Percentiles rank a stretch among this genome's conserved stretches.
These are phyloP conservation scores for Drosophila biarmipes DNA, from an alignment of 1,140 invertebrate species.

Conservation along the genomic window DNA sequence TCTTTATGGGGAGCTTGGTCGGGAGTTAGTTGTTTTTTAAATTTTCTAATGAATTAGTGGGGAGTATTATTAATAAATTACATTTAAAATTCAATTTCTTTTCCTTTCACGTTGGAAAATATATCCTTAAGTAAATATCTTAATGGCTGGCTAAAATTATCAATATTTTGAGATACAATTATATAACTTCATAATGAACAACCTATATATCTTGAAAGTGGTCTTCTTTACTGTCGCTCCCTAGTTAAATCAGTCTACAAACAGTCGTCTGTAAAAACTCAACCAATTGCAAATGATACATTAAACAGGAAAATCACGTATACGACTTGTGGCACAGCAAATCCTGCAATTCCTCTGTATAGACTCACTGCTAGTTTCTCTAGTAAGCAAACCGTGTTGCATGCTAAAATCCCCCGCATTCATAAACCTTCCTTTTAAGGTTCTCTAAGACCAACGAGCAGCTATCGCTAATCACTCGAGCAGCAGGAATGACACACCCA, in stretches of 20 bases:
- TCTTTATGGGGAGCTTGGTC: neutral
- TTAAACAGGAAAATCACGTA: slow-evolving; percentile 14
- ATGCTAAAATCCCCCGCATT: neutral
- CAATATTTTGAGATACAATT: too few relatives aligned
- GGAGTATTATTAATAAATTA: too few relatives aligned
- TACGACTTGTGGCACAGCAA: slow-evolving; percentile 22
- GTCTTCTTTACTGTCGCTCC: too few relatives aligned
- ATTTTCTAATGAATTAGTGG: neutral
- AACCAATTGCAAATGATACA: neutral
- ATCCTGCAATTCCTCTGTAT: slow-evolving; percentile 2
- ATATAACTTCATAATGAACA: too few relatives aligned
- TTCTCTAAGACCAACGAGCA: slow-evolving; percentile 11
- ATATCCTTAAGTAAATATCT: too few relatives aligned
- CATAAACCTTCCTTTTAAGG: slow-evolving; percentile 1
- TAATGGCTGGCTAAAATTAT: too few relatives aligned
- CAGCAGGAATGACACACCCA: slow-evolving; percentile 39
- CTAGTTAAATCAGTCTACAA: too few relatives aligned
- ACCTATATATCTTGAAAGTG: too few relatives aligned
- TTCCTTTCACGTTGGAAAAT: too few relatives aligned
- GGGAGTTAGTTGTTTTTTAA: neutral
- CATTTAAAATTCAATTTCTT: too few relatives aligned
- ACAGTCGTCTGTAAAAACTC: neutral
- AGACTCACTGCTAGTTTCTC: neutral
- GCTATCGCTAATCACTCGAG: slow-evolving; percentile 34
- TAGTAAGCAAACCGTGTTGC: neutral